Percentiles rank a stretch among this genome's conserved stretches.
phyloP scores from a whole-genome alignment of 2,797 vertebrate genomes.

The Myotis vivesi region DNA sequence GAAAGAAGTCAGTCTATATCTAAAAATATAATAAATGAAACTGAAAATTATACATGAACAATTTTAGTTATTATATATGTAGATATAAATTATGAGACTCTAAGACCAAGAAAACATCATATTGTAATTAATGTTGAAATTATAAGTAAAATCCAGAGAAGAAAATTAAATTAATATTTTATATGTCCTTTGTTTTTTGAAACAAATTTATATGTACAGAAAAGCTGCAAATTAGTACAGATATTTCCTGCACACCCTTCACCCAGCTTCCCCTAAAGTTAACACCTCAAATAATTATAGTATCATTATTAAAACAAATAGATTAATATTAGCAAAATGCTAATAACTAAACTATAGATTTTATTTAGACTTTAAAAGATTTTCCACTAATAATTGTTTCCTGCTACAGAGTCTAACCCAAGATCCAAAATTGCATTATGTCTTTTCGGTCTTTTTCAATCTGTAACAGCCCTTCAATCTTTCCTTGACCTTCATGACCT shows the following conservation, averaged over 20 bases:
- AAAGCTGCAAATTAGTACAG: background rate
- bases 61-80: background rate
- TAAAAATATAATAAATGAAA: background rate
- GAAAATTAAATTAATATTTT: background rate
- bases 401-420: background rate
- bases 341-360: background rate
- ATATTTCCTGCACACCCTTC: background rate
- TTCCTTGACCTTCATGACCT: background rate
- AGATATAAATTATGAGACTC: background rate
- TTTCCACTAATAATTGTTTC: background rate
- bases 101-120: background rate
- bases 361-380: background rate
- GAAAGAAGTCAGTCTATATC: background rate
- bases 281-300: background rate
- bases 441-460: background rate
- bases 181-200: background rate
- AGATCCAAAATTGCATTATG: background rate
- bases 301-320: background rate
- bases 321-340: background rate
- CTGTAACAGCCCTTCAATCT: background rate
- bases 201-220: background rate
- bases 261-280: background rate
- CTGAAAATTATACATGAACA: background rate
- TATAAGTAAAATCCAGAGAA: background rate
- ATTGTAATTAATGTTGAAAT: background rate